Evolutionary conservation across 2,888 invertebrate species (phyloP).

Genomic region (Machimus atricapillus): DNA sequence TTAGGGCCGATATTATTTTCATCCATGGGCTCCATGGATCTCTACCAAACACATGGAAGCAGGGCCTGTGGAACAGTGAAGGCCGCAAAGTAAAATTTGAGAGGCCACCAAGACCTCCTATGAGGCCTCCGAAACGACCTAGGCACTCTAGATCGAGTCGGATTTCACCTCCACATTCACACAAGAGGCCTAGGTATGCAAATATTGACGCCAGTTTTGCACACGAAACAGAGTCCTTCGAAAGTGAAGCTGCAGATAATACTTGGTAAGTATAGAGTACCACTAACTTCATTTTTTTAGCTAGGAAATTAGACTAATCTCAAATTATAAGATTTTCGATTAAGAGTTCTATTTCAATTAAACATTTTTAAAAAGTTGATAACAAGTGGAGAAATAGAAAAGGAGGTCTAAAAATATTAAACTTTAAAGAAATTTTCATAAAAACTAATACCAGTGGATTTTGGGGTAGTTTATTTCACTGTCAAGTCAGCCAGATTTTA

Average conservation of each 20-base stretch:
- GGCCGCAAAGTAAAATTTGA: slow-evolving; percentile 59
- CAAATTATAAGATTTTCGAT: no score
- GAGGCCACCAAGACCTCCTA: slow-evolving; percentile 59
- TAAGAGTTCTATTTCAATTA: no score
- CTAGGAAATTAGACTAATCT: no score
- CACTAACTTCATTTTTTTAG: not conserved
- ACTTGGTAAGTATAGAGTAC: slow-evolving; percentile 11
- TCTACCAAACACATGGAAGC: slow-evolving; percentile 82
- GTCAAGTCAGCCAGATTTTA: no score
- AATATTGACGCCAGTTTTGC: slow-evolving; percentile 40
- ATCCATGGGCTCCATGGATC: slow-evolving; percentile 79
- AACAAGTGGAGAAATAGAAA: no score
- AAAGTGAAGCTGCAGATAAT: slow-evolving; percentile 40
- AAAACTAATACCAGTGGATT: no score
- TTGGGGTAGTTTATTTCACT: no score
- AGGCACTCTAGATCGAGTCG: slow-evolving; percentile 56
- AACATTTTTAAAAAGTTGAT: no score
- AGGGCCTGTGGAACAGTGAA: slow-evolving; percentile 71
- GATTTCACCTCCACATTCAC: slow-evolving; percentile 55
- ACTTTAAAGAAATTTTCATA: no score
- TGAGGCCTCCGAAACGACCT: slow-evolving; percentile 58
- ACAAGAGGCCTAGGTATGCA: slow-evolving; percentile 56
- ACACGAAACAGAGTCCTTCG: not conserved
- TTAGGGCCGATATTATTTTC: slow-evolving; percentile 76
- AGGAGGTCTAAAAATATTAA: no score